Base-by-base conservation (phyloP, 2,113 vertebrate species). In the Eolophus roseicapilla region DNA sequence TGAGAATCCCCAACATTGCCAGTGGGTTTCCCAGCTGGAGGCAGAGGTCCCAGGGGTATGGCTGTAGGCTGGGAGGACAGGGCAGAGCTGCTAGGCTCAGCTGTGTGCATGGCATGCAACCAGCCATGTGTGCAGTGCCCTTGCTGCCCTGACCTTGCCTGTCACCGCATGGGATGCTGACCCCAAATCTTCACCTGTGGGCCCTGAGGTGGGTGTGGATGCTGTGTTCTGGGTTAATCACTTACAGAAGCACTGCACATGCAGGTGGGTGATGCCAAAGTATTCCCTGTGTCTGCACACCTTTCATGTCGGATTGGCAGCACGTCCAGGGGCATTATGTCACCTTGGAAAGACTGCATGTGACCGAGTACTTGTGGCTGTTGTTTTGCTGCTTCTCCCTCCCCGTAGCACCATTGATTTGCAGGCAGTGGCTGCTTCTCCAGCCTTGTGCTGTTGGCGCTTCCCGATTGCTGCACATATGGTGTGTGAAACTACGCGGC, bases 281-380 rank as follows among this genome's bases (percentile, higher is more conserved):
- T 0, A 0, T 52, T 24, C 62, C 21, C 50, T 8, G 7, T 55
- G 55, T 59, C 90, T 17, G 3, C 1, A 0, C 0, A 2, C 31
- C 35, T 67, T 90, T 86, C 11, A 4, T 0, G 3, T 20, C 64
- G 50, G 33, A 7, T 12, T 37, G 68, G 52, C 47, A 80, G 27
- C 8, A 1, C 5, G 5, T 57, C 59, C 27, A 62, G 41, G 55
- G 86, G 10, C 2, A 1, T 62, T 70, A 15, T 76, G 63, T 49
- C 35, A 53, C 67, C 41, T 76, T 49, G 67, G 53, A n/a, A 46
- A 57, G 68, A 8, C 39, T 33, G 50, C 15, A 10, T 23, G 41
- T 79, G 81, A 35, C 62, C 41, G 49, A 20, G 75, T 50, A 19
- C 62, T 64, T 19, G 31, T 24, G 73, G 35, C 20, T 10, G 28